Percentiles rank a stretch among this genome's conserved stretches.
Evolutionary conservation across 2,113 vertebrate genomes (phyloP).

Genomic region (Mesitornis unicolor): DNA sequence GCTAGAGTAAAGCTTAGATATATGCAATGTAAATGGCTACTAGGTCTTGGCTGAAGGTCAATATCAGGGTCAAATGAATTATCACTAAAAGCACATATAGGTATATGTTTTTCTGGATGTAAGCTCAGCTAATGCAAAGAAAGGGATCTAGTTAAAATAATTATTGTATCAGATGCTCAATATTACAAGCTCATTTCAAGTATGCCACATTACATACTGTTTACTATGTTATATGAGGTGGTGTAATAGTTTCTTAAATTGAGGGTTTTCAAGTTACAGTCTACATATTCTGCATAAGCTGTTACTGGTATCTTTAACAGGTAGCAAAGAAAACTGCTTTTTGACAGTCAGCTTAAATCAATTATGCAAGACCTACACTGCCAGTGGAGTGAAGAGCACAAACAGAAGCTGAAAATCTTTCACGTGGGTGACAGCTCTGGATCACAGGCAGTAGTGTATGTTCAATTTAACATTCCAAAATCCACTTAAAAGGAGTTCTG

Average conservation of each 20-base stretch:
- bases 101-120: neutral
- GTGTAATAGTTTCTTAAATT: neutral
- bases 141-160: neutral
- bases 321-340: neutral
- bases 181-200: neutral
- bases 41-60: neutral
- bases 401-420: neutral
- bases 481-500: neutral
- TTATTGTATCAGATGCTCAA: neutral
- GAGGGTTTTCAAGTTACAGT: neutral
- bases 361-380: neutral
- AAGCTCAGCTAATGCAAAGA: neutral
- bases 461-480: neutral
- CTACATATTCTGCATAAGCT: neutral
- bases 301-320: neutral
- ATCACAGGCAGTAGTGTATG: neutral
- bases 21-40: neutral
- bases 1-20: neutral
- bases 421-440: neutral
- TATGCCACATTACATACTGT: neutral
- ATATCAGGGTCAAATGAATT: neutral
- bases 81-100: neutral
- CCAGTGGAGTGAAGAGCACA: neutral
- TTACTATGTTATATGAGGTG: neutral
- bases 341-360: neutral